Percentiles rank a stretch among this genome's conserved stretches.
Evolutionary conservation across 1,140 invertebrate species (phyloP).

Genomic region (Drosophila asahinai): DNA sequence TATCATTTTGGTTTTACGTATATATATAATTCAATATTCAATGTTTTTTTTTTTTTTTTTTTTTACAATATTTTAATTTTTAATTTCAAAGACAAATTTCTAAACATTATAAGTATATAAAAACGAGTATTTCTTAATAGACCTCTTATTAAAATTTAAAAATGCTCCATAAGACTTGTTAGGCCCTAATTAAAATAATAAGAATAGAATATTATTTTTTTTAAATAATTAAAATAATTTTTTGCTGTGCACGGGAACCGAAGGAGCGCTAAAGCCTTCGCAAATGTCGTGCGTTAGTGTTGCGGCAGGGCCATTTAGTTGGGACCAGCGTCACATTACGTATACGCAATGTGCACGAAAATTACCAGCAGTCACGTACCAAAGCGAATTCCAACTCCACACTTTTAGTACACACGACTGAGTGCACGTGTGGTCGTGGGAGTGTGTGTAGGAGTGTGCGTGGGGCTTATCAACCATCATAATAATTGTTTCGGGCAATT

Average conservation of each 20-base stretch:
- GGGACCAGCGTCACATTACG: constrained; percentile 41
- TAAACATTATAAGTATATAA: too few relatives aligned
- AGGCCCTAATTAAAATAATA: too few relatives aligned
- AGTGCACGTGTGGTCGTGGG: constrained; percentile 20
- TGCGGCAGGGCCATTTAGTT: constrained; percentile 56
- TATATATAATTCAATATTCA: too few relatives aligned
- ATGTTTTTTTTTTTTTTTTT: too few relatives aligned
- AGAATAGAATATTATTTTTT: too few relatives aligned
- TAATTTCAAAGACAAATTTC: too few relatives aligned
- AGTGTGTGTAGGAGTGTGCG: constrained; percentile 27
- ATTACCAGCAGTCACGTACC: constrained; percentile 46
- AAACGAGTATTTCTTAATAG: too few relatives aligned
- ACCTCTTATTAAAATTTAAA: too few relatives aligned
- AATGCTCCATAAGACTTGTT: too few relatives aligned
- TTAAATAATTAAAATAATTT: neutral
- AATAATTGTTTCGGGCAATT: constrained; percentile 61
- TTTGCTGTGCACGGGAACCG: neutral
- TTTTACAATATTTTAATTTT: too few relatives aligned
- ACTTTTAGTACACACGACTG: constrained; percentile 48
- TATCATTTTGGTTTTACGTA: too few relatives aligned
- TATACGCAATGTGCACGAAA: constrained; percentile 62
- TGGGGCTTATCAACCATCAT: constrained; percentile 47
- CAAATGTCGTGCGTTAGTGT: constrained; percentile 45
- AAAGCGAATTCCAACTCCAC: constrained; percentile 47
- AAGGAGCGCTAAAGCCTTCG: constrained; percentile 32